phyloP scores from a whole-genome alignment of 2,113 vertebrate genomes.

The Baryphthengus martii region DNA sequence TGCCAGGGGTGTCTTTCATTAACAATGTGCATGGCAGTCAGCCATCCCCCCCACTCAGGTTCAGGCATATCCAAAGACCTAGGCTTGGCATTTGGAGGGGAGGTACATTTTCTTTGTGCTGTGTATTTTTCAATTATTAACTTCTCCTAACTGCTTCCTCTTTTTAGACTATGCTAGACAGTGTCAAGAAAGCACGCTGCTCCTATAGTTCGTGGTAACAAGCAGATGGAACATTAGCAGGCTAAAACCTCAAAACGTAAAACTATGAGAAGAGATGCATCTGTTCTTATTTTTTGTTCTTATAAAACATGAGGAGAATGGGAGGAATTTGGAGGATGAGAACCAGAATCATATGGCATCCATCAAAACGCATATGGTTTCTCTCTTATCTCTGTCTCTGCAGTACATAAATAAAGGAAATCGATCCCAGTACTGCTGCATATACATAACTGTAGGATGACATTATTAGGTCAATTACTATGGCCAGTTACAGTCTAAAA shows the following conservation, averaged over 20 bases:
- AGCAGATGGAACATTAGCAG: neutral
- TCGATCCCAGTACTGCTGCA: neutral
- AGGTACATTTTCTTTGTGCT: neutral
- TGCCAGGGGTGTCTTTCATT: neutral
- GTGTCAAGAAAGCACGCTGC: neutral
- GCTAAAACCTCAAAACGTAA: neutral
- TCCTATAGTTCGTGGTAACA: neutral
- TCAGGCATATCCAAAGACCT: neutral
- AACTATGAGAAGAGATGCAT: neutral
- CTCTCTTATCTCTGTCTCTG: neutral
- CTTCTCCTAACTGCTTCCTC: neutral
- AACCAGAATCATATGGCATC: slow-evolving; percentile 21
- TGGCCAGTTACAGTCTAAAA: neutral
- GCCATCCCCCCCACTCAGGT: fast-evolving
- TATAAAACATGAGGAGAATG: slow-evolving; percentile 19
- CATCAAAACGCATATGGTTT: slow-evolving; percentile 28
- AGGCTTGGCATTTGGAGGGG: neutral
- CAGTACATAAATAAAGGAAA: neutral
- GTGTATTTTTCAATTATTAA: neutral
- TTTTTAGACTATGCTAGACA: neutral
- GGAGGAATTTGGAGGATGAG: slow-evolving; percentile 27
- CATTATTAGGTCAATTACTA: neutral
- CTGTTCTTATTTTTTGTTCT: slow-evolving; percentile 6
- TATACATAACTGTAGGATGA: neutral
- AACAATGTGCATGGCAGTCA: fast-evolving